phyloP scores from a whole-genome alignment of 2,797 vertebrate species.

The Balearica regulorum region DNA sequence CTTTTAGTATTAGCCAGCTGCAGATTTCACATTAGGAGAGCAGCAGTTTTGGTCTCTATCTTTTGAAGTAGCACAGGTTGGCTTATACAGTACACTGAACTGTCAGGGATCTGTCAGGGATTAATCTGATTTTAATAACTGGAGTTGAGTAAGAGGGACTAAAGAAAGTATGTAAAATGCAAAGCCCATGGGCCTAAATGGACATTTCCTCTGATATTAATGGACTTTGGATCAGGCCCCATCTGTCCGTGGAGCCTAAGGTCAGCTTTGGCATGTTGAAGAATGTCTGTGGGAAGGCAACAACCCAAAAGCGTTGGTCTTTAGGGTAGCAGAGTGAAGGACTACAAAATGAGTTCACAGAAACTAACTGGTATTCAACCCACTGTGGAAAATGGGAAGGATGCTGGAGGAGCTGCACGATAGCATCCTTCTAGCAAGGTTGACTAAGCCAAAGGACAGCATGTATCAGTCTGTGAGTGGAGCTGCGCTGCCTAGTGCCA shows the following conservation, averaged over 20 bases:
- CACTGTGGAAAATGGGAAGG: neutral
- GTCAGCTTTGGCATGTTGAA: constrained; percentile 14
- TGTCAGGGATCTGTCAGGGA: neutral
- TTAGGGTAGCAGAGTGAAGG: neutral
- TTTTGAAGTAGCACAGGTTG: neutral
- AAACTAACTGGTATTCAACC: neutral
- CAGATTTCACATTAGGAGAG: neutral
- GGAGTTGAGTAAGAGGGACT: constrained; percentile 21
- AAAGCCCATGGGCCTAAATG: neutral
- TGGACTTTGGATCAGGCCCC: constrained; percentile 10
- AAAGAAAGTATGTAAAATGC: constrained; percentile 48
- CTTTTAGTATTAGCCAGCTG: neutral
- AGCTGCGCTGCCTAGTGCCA: neutral
- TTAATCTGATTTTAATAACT: constrained; percentile 53
- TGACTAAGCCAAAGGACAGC: neutral
- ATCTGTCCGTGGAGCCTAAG: neutral
- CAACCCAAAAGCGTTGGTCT: neutral
- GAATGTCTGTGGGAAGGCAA: constrained; percentile 9
- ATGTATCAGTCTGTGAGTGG: neutral
- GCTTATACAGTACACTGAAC: neutral
- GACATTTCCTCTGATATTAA: constrained; percentile 30
- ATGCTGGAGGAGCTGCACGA: neutral
- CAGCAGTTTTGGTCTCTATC: neutral
- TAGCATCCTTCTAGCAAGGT: neutral
- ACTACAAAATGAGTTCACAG: neutral